A percentile compares a stretch with the other conserved stretches of the same genome.
These are phyloP conservation scores for Thamnophis sirtalis DNA, from an alignment of 2,113 vertebrate genomes.

Conservation along the genomic window DNA sequence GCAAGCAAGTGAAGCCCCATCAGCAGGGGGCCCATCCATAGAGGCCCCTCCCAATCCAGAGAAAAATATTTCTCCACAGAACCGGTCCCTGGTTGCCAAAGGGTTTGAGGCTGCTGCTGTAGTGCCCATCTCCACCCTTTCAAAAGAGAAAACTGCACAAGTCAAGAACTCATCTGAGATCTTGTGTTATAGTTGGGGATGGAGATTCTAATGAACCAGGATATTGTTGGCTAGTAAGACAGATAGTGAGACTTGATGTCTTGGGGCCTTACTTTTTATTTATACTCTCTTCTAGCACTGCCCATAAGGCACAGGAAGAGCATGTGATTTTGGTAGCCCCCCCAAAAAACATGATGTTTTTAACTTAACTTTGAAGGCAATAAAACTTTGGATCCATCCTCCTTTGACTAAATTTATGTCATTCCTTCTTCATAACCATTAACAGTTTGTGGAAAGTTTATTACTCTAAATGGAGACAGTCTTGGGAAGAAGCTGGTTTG, in stretches of 20 bases:
- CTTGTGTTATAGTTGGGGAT: background rate
- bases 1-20: too few species aligned
- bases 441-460: constrained; percentile 37
- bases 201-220: background rate
- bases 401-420: background rate
- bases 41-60: too few species aligned
- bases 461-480: constrained; percentile 32
- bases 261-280: background rate
- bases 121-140: background rate
- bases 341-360: background rate
- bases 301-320: constrained; percentile 2
- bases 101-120: background rate
- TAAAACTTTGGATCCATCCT: constrained; percentile 37
- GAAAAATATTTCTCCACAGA: too few species aligned
- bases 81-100: too few species aligned
- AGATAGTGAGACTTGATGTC: background rate
- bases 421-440: constrained; percentile 49
- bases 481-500: constrained; percentile 18
- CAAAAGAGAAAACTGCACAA: background rate
- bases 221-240: background rate
- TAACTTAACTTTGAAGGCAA: constrained; percentile 39
- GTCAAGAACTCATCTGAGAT: background rate
- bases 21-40: too few species aligned
- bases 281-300: fast-evolving
- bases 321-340: background rate